Evolutionary conservation across 1,140 invertebrate species (phyloP), one percentile per base, ranked within the genome.

Genomic region (Heterodera schachtii): DNA sequence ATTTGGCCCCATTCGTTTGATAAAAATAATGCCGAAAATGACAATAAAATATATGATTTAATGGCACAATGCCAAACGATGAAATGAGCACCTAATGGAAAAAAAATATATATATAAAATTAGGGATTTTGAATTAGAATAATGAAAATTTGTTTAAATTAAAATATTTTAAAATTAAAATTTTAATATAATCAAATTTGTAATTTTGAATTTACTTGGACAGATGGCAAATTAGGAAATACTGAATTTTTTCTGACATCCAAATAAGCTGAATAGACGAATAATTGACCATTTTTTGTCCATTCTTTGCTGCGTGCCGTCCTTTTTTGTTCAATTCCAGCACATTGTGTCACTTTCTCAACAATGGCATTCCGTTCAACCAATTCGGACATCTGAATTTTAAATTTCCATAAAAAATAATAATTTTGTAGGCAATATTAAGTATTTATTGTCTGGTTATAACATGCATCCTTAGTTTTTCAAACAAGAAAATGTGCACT

Each of bases 211-310:
- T 52, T 76, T 52, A 21, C 41, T 73, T 78, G 57, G n/a, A 78
- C 41, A 67, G 60, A 57, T 31, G 43, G 43, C 11, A 0, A 21
- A 8, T 46, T 19, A 19, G 78, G 3, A n/a, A 80, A 80, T 4
- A 80, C 31, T 31, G 78, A 79, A 81, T 81, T 81, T 46, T 0
- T 66, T 43, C 80, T 67, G 31, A 31, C 44, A 46, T 81, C 80
- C 46, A 81, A 69, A 80, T 81, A 79, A 13, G 80, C 80, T 44
- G 80, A 81, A 43, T 52, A 81, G 49, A 81, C 44, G 73, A 74
- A 71, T 67, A 81, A 13, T 19, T 78, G 31, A 31, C 73, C 80
- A 69, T 81, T 81, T 79, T 66, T 64, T n/a, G 70, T 60, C 44
- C 44, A 81, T 81, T 79, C 71, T 44, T 19, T 44, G 6, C 5